Base-by-base conservation (phyloP, 2,797 vertebrate genomes). In the Naso thynnoides region DNA sequence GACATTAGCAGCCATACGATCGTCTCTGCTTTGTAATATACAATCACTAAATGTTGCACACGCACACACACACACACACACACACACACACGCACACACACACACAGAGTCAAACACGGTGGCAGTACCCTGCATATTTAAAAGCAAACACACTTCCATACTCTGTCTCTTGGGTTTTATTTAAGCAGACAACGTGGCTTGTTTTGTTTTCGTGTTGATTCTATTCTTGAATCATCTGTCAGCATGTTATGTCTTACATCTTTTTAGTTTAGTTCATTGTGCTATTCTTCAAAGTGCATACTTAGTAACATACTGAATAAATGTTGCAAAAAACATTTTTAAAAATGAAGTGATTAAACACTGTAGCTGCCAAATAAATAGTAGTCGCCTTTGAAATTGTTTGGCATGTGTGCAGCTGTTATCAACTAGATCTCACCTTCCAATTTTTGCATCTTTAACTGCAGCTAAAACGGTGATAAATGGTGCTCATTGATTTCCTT, bases 401-500 rank as follows among this genome's bases (percentile, higher is more conserved):
- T 78, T 73, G 54, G 48, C 49, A 29, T 23, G 24, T 53, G 23
- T 55, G 53, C 26, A 29, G 33, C 56, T 76, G 16, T 62, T 42
- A 52, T 77, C 54, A 64, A 56, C 27, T 52, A 16, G 9, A 45
- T 66, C 27, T 53, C 45, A 5, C 14, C 1, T 38, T 73, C 47
- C 21, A 19, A 39, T 60, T n/a, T 73, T 52, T 48, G 23, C 45
- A 39, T 59, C 42, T 63, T 71, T 50, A 23, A 0, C 60, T 52
- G 53, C 53, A 55, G 68, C 82, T 66, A 54, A 65, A 76, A 59
- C 7, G 3, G 3, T 59, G 62, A 82, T 79, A 65, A 84, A 73
- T 54, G 52, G 21, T 8, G 21, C 64, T 86, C 49, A 70, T 69
- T 79, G 76, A 76, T 85, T 87, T 63, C 58, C 38, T 47, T 66